These are phyloP conservation scores for Smittia sp. DNA, from an alignment of 2,888 invertebrate genomes.

Conservation along the genomic window DNA sequence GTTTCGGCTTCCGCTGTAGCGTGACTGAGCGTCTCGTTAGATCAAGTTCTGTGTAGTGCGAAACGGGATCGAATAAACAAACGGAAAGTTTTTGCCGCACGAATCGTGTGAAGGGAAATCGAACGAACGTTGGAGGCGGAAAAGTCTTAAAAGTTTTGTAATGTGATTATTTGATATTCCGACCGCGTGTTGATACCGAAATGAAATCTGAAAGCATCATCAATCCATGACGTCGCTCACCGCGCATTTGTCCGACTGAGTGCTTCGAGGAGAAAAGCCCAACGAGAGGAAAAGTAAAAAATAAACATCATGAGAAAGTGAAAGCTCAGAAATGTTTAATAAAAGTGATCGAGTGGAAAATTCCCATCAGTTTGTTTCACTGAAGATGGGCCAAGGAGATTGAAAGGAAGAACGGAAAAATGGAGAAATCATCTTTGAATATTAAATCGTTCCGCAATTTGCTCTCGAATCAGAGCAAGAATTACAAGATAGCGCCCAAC, in stretches of 20 bases:
- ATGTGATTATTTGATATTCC: slow-evolving; percentile 35
- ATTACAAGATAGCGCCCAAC: slow-evolving; percentile 34
- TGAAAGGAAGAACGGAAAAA: not conserved
- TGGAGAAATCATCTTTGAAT: slow-evolving; percentile 40
- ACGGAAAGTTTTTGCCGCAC: slow-evolving; percentile 4
- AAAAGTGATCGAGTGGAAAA: slow-evolving; percentile 31
- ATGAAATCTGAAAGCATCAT: slow-evolving; percentile 35
- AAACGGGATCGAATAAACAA: not conserved
- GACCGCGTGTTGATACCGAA: slow-evolving; percentile 9
- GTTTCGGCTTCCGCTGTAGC: no score
- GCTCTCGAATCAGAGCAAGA: slow-evolving; percentile 28
- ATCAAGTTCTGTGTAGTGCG: not conserved
- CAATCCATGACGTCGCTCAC: not conserved
- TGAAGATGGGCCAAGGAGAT: not conserved
- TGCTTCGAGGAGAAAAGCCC: not conserved
- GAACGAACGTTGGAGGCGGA: not conserved
- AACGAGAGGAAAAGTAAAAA: not conserved
- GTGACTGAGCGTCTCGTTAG: not conserved
- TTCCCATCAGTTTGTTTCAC: not conserved
- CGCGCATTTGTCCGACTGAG: not conserved
- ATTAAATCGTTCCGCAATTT: slow-evolving; percentile 40
- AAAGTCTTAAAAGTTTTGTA: not conserved
- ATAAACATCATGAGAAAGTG: slow-evolving; percentile 23
- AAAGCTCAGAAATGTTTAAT: slow-evolving; percentile 6
- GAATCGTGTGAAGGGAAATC: not conserved